phyloP scores from a whole-genome alignment of 1,140 invertebrate species.

The Gonatopus flavifemur region DNA sequence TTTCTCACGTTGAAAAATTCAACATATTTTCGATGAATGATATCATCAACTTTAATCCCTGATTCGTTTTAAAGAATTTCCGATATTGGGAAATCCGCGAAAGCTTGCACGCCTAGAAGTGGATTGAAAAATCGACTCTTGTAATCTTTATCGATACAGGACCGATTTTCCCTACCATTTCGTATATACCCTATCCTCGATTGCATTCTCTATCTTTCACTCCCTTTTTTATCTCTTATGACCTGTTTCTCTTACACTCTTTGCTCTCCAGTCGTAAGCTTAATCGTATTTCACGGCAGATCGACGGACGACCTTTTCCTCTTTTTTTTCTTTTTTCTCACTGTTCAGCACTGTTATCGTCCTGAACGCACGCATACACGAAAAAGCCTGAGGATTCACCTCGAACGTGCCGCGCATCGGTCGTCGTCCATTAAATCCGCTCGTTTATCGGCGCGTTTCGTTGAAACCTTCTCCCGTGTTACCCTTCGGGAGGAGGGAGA shows the following conservation, averaged over 20 bases:
- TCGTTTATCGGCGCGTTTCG: slow-evolving; percentile 14
- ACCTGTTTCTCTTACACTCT: not conserved
- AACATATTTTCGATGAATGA: too few relatives aligned
- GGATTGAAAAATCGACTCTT: slow-evolving; percentile 14
- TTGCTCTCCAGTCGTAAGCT: slow-evolving; percentile 3
- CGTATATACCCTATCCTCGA: not conserved
- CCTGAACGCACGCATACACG: slow-evolving; percentile 8
- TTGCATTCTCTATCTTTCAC: not conserved
- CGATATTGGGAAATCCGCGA: too few relatives aligned
- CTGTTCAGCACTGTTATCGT: slow-evolving; percentile 14
- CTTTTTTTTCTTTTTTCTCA: slow-evolving; percentile 17
- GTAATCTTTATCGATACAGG: slow-evolving; percentile 33
- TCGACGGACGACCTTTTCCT: slow-evolving; percentile 4
- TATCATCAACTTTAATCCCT: too few relatives aligned
- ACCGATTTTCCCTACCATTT: slow-evolving; percentile 6
- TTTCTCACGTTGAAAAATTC: too few relatives aligned
- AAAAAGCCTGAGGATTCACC: not conserved
- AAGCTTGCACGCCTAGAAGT: slow-evolving; percentile 15
- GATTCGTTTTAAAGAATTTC: too few relatives aligned
- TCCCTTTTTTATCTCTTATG: not conserved
- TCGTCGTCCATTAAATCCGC: slow-evolving; percentile 22
- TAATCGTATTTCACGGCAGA: slow-evolving; percentile 34
- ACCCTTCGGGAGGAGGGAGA: not conserved
- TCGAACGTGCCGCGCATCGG: slow-evolving; percentile 1
- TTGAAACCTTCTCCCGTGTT: not conserved